Conservation (phyloP, 35 echinoderm and acorn worm genomes). For the Ophiothrix spiculata region DNA sequence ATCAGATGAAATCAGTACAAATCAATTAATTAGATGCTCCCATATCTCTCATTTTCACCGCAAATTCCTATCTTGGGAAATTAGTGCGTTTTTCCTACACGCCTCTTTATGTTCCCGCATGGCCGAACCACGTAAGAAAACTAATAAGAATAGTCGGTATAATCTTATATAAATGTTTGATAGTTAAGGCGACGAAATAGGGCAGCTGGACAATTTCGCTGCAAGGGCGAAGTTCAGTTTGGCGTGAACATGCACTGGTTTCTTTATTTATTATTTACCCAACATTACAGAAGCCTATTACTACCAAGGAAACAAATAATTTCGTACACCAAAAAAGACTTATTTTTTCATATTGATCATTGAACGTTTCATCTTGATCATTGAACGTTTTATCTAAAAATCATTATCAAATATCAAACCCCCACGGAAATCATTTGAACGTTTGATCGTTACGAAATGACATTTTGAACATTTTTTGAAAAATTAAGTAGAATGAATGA, state of each 20-base stretch:
- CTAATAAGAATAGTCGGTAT: constrained; percentile 6
- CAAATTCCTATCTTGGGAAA: constrained; percentile 2
- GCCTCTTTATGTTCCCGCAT: not conserved
- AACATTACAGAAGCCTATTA: too few relatives aligned
- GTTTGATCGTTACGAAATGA: too few relatives aligned
- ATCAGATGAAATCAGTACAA: not conserved
- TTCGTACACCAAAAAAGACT: too few relatives aligned
- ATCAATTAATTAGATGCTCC: not conserved
- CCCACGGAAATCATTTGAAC: too few relatives aligned
- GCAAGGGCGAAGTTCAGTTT: not conserved
- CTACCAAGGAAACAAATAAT: too few relatives aligned
- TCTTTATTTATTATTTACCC: not conserved
- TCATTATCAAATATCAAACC: too few relatives aligned
- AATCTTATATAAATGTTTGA: constrained; percentile 12
- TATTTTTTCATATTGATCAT: too few relatives aligned
- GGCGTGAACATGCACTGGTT: not conserved
- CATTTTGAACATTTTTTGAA: too few relatives aligned
- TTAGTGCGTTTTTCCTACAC: not conserved
- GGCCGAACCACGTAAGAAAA: not conserved
- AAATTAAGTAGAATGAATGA: too few relatives aligned
- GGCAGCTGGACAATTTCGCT: not conserved
- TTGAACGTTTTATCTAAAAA: too few relatives aligned
- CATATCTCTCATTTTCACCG: constrained; percentile 5
- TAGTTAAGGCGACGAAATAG: not conserved
- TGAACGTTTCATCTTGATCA: too few relatives aligned